Conservation (phyloP, 53 echinoderm and acorn worm species). For the Temnopleurus reevesii region DNA sequence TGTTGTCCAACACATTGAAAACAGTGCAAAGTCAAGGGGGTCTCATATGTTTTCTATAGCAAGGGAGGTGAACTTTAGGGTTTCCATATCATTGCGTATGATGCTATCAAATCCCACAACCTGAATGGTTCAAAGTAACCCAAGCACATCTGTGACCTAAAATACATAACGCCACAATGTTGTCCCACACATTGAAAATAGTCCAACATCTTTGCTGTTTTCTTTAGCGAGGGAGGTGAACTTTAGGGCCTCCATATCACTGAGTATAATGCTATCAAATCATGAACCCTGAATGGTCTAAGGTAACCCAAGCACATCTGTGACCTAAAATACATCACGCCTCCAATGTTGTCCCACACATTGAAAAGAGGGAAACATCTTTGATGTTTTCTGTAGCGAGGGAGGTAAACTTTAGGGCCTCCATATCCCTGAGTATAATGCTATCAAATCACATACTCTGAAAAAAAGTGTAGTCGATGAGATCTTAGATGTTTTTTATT, state of each 20-base stretch:
- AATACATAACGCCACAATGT: constrained; percentile 29
- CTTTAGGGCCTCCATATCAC: no score
- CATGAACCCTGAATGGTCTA: not conserved
- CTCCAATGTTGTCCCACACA: constrained; percentile 42
- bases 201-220: no score
- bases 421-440: no score
- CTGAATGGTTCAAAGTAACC: constrained; percentile 15
- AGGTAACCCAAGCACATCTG: constrained; percentile 21
- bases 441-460: no score
- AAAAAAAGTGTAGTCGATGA: no score
- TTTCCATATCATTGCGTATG: no score
- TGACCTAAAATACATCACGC: constrained; percentile 29
- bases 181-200: constrained; percentile 47
- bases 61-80: no score
- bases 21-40: constrained; percentile 20
- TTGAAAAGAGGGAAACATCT: constrained; percentile 4
- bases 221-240: no score
- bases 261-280: not conserved
- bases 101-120: no score
- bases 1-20: constrained; percentile 43
- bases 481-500: no score
- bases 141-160: constrained; percentile 22
- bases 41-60: constrained; percentile 17
- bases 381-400: no score
- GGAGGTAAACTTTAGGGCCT: no score